Conservation (phyloP, 2,797 vertebrate genomes). For the Haliaeetus albicilla region DNA sequence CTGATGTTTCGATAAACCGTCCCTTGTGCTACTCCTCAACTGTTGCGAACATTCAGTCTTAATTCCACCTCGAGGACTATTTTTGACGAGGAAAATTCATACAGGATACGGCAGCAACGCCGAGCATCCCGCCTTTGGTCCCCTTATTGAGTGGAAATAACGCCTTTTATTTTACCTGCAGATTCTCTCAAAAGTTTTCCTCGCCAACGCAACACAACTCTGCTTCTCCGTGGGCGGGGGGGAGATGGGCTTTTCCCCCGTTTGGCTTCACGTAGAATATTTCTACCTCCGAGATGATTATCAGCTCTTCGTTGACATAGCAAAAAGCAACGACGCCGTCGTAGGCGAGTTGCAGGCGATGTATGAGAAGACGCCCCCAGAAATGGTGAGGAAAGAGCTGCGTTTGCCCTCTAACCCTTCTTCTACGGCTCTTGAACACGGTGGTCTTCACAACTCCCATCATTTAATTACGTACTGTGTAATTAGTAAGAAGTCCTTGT, state of each 20-base stretch:
- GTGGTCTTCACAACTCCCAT: background rate
- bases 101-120: no score
- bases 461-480: accelerated
- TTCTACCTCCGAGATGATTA: background rate
- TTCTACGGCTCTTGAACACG: background rate
- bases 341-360: background rate
- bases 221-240: background rate
- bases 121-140: background rate
- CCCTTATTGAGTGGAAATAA: background rate
- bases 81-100: background rate
- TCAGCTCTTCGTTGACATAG: background rate
- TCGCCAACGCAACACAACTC: background rate
- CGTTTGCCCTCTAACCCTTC: background rate
- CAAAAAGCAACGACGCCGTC: background rate
- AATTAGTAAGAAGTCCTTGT: background rate
- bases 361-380: background rate
- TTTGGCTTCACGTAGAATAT: background rate
- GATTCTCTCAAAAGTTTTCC: background rate
- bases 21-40: background rate
- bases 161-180: background rate
- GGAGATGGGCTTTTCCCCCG: background rate
- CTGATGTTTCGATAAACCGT: background rate
- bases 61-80: background rate
- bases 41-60: background rate
- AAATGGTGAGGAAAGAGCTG: background rate